A percentile compares a stretch with the other conserved stretches of the same genome.
Evolutionary conservation across 2,797 vertebrate genomes (phyloP).

Genomic region (Ataeniobius toweri): DNA sequence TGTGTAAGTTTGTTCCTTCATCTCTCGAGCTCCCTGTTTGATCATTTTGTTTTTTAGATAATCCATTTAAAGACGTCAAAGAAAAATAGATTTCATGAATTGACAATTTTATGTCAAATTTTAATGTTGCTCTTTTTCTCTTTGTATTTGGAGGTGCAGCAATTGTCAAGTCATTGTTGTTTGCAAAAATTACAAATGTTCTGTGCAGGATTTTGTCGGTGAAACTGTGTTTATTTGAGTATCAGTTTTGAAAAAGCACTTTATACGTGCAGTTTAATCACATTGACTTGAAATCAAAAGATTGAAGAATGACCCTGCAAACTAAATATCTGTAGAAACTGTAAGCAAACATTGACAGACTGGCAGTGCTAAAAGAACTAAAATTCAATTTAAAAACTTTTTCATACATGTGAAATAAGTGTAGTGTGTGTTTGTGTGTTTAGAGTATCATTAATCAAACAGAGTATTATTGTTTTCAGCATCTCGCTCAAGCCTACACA

Average conservation of each 20-base stretch:
- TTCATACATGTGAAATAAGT: slow-evolving; percentile 2
- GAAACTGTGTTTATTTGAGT: not conserved
- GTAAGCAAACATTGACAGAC: not conserved
- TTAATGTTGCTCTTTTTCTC: not conserved
- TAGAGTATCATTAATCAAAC: slow-evolving; percentile 78
- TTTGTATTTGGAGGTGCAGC: not conserved
- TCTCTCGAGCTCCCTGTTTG: not conserved
- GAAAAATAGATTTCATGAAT: not conserved
- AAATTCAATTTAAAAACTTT: not conserved
- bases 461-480: slow-evolving; percentile 79
- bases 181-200: not conserved
- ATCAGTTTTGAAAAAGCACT: not conserved
- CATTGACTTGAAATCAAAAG: not conserved
- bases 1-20: not conserved
- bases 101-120: not conserved
- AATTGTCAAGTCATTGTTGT: not conserved
- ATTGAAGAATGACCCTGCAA: not conserved
- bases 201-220: not conserved
- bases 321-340: not conserved
- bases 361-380: not conserved
- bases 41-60: not conserved
- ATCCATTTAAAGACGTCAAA: not conserved
- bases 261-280: not conserved
- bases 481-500: slow-evolving; percentile 75
- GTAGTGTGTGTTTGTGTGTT: slow-evolving; percentile 26